Evolutionary conservation across 2,113 vertebrate genomes (phyloP).

Genomic region (Platycercus adscitus): DNA sequence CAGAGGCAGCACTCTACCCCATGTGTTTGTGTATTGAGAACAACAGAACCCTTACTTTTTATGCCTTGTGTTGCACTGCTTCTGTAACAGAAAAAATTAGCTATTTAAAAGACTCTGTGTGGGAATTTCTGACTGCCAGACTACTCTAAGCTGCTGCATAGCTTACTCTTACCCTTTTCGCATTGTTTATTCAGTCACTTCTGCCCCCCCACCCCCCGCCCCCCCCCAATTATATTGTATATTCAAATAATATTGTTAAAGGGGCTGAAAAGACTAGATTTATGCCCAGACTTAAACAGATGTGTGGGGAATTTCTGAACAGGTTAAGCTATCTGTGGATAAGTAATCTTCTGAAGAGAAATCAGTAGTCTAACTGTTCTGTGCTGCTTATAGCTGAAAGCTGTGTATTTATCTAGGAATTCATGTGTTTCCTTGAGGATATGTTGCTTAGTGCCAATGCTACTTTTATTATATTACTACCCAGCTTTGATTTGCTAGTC

Average conservation of each 20-base stretch:
- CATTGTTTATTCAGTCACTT: not conserved
- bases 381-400: not conserved
- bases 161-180: not conserved
- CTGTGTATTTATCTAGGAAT: not conserved
- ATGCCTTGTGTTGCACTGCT: not conserved
- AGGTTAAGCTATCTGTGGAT: not conserved
- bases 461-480: not conserved
- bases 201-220: fast-evolving
- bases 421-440: not conserved
- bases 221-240: not conserved
- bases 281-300: not conserved
- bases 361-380: not conserved
- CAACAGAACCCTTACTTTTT: not conserved
- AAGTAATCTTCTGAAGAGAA: not conserved
- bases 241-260: not conserved
- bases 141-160: not conserved
- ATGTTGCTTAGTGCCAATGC: not conserved
- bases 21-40: not conserved
- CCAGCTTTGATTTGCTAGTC: not conserved
- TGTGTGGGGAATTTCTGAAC: not conserved
- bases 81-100: not conserved
- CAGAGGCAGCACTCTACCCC: not conserved
- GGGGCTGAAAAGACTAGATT: not conserved
- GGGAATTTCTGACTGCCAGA: not conserved
- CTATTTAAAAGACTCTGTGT: not conserved